Evolutionary conservation across 2,888 invertebrate species (phyloP).

Genomic region (Agrochola lota): DNA sequence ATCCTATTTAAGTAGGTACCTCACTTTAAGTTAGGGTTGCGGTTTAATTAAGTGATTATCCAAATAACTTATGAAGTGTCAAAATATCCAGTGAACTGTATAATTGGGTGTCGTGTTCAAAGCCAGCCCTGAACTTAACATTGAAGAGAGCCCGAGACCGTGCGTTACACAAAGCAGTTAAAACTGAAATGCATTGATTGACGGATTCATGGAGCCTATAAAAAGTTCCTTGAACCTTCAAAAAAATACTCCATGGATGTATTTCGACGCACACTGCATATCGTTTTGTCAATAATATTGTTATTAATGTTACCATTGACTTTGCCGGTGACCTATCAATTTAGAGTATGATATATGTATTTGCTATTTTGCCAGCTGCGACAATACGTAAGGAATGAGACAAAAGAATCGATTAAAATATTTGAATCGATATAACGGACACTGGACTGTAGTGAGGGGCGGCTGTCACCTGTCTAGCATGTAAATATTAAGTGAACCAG

Average conservation of each 20-base stretch:
- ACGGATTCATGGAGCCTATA: slow-evolving; percentile 78
- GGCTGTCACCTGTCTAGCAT: slow-evolving; percentile 64
- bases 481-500: slow-evolving; percentile 71
- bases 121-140: slow-evolving; percentile 64
- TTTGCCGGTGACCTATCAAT: slow-evolving; percentile 66
- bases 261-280: slow-evolving; percentile 56
- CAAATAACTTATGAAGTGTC: slow-evolving; percentile 22
- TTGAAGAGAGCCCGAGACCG: slow-evolving; percentile 64
- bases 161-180: slow-evolving; percentile 77
- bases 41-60: background rate
- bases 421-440: slow-evolving; percentile 32
- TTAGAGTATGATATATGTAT: slow-evolving; percentile 51
- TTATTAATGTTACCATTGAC: slow-evolving; percentile 73
- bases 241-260: slow-evolving; percentile 69
- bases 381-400: slow-evolving; percentile 12
- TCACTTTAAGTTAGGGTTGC: background rate
- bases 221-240: slow-evolving; percentile 80
- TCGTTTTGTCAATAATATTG: slow-evolving; percentile 71
- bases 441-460: slow-evolving; percentile 13
- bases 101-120: slow-evolving; percentile 19
- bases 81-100: slow-evolving; percentile 10
- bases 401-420: slow-evolving; percentile 46
- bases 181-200: slow-evolving; percentile 82
- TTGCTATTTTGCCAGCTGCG: slow-evolving; percentile 50
- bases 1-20: no score